A percentile compares a stretch with the other conserved stretches of the same genome.
phyloP scores from a whole-genome alignment of 2,797 vertebrate species.

The Clarias laeviceps region DNA sequence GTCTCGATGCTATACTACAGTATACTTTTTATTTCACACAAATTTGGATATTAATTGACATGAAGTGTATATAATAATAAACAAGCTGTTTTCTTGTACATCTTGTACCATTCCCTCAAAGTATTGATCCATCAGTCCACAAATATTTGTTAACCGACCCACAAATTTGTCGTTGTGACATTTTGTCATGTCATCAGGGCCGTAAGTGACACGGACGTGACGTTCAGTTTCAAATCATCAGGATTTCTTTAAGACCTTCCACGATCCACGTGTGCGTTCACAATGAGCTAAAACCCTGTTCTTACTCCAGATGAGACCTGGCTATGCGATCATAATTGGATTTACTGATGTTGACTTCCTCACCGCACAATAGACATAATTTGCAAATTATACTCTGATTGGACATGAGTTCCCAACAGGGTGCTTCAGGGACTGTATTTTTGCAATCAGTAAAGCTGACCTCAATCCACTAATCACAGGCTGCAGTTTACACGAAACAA shows the following conservation, averaged over 20 bases:
- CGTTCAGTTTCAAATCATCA: not conserved
- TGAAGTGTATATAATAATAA: not conserved
- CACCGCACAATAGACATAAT: not conserved
- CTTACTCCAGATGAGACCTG: not conserved
- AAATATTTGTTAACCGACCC: constrained; percentile 42
- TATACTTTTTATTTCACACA: not conserved
- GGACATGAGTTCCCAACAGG: not conserved
- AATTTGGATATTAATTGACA: not conserved
- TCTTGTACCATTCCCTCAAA: not conserved
- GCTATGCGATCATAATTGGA: not conserved
- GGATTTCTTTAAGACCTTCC: not conserved
- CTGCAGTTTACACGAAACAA: not conserved
- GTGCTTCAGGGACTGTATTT: not conserved
- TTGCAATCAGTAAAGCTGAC: constrained; percentile 17
- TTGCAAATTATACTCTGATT: not conserved
- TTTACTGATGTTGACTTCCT: not conserved
- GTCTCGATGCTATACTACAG: not conserved
- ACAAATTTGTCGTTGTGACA: constrained; percentile 25
- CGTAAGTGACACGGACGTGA: not conserved
- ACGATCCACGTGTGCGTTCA: not conserved
- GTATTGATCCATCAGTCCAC: constrained; percentile 19
- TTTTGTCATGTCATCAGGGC: not conserved
- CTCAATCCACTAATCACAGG: constrained; percentile 10
- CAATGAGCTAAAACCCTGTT: not conserved
- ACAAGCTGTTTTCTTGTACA: not conserved